Percentiles rank a stretch among this genome's conserved stretches.
Evolutionary conservation across 2,888 invertebrate genomes (phyloP).

Genomic region (Oasisia sp.): DNA sequence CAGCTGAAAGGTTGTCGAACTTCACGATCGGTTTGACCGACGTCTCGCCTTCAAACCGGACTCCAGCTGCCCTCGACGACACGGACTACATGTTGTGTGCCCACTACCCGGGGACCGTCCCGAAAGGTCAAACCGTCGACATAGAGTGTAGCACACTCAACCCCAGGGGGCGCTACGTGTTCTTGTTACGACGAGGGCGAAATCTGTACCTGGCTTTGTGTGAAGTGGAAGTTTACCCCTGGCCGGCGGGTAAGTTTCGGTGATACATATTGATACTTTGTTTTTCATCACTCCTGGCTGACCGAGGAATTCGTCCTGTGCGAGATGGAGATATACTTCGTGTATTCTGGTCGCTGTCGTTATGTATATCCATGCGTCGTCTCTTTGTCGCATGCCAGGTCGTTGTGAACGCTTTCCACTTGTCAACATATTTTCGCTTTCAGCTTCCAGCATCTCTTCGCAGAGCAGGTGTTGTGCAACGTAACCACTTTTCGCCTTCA

Average conservation of each 20-base stretch:
- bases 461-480: too few species aligned
- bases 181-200: not conserved
- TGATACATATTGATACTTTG: too few species aligned
- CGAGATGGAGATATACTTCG: too few species aligned
- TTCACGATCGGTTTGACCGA: not conserved
- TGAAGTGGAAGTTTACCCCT: not conserved
- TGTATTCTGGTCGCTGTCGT: too few species aligned
- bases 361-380: too few species aligned
- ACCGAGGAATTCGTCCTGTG: not conserved
- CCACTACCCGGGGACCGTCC: not conserved
- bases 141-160: slow-evolving; percentile 1
- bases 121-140: not conserved
- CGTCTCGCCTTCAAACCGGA: not conserved
- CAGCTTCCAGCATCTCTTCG: too few species aligned
- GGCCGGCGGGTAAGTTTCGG: not conserved
- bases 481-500: too few species aligned
- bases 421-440: too few species aligned
- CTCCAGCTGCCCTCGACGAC: not conserved
- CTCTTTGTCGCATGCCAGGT: too few species aligned
- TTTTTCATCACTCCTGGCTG: too few species aligned
- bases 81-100: not conserved
- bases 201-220: not conserved
- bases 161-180: not conserved
- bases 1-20: not conserved
- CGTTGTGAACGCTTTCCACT: too few species aligned